These are phyloP conservation scores for Geotrypetes seraphini DNA, from an alignment of 2,797 vertebrate genomes.

Conservation along the genomic window DNA sequence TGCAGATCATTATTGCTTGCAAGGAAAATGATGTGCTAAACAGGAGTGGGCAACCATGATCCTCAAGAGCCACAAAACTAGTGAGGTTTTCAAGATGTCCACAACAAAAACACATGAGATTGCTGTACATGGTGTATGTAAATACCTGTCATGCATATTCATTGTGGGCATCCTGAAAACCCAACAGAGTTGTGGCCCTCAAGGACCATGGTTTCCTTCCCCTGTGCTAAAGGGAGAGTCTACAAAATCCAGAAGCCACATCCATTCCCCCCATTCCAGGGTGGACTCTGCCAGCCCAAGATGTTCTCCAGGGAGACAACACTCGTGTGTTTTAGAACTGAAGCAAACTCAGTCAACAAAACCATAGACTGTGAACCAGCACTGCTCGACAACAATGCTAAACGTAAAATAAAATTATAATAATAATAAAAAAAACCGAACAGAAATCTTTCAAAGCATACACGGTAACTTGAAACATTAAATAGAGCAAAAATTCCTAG, in stretches of 20 bases:
- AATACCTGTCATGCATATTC: no score
- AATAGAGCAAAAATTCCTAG: conserved; percentile 55
- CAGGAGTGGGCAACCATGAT: no score
- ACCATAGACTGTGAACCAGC: conserved; percentile 40
- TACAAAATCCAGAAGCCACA: background rate
- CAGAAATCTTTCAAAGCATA: conserved; percentile 37
- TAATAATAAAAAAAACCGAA: conserved; percentile 22
- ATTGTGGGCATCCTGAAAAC: no score
- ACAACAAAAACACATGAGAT: no score
- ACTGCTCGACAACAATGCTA: conserved; percentile 35
- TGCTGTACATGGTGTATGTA: no score
- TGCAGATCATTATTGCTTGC: conserved; percentile 25
- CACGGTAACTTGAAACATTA: conserved; percentile 56
- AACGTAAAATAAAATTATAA: conserved; percentile 23
- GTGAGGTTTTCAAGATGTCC: no score
- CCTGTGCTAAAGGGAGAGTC: background rate
- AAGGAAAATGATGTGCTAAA: conserved; percentile 2
- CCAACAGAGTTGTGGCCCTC: no score
- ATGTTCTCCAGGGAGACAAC: conserved; percentile 13
- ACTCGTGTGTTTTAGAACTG: conserved; percentile 43
- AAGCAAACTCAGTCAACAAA: conserved; percentile 42
- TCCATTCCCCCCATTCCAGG: conserved; percentile 26
- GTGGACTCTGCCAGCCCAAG: background rate
- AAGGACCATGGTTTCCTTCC: no score
- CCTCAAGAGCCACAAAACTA: no score